Evolutionary conservation across 2,797 vertebrate genomes (phyloP).

Genomic region (Brotula barbata): DNA sequence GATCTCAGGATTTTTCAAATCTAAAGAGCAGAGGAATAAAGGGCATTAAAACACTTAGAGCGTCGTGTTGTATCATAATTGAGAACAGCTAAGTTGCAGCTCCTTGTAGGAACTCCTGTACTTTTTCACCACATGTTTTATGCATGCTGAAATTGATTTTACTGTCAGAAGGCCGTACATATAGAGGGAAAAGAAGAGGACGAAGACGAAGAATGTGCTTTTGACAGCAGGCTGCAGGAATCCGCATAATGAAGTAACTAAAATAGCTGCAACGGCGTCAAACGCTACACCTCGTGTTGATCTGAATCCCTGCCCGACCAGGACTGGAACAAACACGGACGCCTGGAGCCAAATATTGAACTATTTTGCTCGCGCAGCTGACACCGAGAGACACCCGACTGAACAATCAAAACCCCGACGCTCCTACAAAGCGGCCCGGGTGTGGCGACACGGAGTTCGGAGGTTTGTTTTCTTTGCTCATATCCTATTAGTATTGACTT

Average conservation of each 20-base stretch:
- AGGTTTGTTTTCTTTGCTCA: not conserved
- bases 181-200: not conserved
- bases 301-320: constrained; percentile 10
- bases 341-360: constrained; percentile 6
- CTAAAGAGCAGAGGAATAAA: constrained; percentile 57
- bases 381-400: constrained; percentile 2
- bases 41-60: no score
- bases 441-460: not conserved
- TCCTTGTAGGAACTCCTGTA: no score
- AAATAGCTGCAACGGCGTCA: constrained; percentile 10
- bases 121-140: not conserved
- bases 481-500: not conserved
- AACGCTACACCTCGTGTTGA: constrained; percentile 1
- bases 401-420: constrained; percentile 6
- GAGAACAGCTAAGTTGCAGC: no score
- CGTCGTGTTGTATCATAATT: no score
- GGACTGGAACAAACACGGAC: not conserved
- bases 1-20: constrained; percentile 85
- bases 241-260: constrained; percentile 12
- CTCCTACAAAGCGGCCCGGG: not conserved
- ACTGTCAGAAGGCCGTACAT: not conserved
- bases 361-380: not conserved
- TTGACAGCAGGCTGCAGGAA: not conserved
- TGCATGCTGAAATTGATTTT: not conserved
- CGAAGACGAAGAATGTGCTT: not conserved